Conservation (phyloP, 2,888 invertebrate genomes). For the Hemaris fuciformis region DNA sequence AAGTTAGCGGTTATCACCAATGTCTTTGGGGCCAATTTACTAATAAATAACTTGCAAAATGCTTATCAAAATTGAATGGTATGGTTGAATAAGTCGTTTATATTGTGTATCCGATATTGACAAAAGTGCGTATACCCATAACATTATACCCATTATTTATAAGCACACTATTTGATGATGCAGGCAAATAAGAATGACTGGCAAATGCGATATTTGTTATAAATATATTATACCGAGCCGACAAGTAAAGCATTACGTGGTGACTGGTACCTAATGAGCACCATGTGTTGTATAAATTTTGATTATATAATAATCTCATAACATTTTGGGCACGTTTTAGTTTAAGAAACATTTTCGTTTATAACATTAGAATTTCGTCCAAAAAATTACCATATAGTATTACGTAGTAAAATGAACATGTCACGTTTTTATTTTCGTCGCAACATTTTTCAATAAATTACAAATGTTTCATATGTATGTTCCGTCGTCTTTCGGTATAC, state of each 20-base stretch:
- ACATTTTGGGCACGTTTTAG: constrained; percentile 1
- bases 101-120: neutral
- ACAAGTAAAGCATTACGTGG: neutral
- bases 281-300: neutral
- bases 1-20: no score
- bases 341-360: neutral
- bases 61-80: no score
- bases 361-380: neutral
- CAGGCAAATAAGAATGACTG: neutral
- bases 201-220: neutral
- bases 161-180: neutral
- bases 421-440: neutral
- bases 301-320: neutral
- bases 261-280: neutral
- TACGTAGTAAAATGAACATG: neutral
- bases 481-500: neutral
- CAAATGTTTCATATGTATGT: neutral
- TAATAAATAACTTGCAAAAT: neutral
- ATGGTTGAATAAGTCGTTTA: no score
- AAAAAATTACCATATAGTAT: neutral
- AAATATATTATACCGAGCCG: neutral
- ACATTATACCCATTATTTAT: neutral
- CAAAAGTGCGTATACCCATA: neutral
- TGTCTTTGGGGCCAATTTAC: neutral
- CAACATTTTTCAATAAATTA: neutral